Percentiles rank a stretch among this genome's conserved stretches.
Conservation (phyloP, 2,888 invertebrate genomes). For the Entomobrya proxima region DNA sequence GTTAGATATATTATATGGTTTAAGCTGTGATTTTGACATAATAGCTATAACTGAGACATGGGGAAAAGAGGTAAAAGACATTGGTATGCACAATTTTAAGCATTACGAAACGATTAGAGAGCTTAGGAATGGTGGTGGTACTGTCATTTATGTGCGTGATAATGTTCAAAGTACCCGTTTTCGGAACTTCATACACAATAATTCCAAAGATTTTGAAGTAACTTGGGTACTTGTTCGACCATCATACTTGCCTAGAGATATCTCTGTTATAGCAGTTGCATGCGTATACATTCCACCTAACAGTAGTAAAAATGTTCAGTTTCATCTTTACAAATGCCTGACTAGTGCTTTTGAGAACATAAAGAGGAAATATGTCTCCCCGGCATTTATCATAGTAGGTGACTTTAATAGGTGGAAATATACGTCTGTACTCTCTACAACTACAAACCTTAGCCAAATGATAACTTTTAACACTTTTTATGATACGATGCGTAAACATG, state of each 20-base stretch:
- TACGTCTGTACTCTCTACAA: no score
- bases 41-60: no score
- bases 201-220: neutral
- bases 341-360: neutral
- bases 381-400: no score
- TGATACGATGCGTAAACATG: no score
- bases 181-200: neutral
- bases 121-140: neutral
- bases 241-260: neutral
- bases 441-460: no score
- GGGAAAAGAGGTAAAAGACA: neutral
- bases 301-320: neutral
- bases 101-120: no score
- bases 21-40: no score
- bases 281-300: neutral
- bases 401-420: no score
- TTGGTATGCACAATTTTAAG: no score
- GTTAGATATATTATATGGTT: no score
- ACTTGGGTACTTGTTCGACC: neutral
- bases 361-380: neutral
- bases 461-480: neutral
- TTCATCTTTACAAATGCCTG: neutral
- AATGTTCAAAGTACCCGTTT: neutral
- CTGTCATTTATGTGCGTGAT: neutral
- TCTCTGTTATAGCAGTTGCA: neutral